phyloP scores from a whole-genome alignment of 2,888 invertebrate species.

The Pollenia labialis region DNA sequence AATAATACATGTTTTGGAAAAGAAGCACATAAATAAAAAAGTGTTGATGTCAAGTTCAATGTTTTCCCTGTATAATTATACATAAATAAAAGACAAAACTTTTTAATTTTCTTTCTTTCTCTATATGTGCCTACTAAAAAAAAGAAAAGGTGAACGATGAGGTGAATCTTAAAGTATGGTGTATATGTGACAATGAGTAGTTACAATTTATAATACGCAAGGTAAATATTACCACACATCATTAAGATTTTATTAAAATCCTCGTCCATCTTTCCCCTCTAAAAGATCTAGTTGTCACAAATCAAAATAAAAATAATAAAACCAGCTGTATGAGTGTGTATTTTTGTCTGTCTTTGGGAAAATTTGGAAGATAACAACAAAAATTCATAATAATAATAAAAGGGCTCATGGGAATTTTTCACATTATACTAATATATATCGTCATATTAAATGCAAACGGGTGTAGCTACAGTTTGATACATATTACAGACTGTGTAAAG shows the following conservation, averaged over 20 bases:
- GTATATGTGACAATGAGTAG: conserved; percentile 55
- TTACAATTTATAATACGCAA: conserved; percentile 59
- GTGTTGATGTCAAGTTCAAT: conserved; percentile 72
- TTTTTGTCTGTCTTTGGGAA: conserved; percentile 27
- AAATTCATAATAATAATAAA: conserved; percentile 16
- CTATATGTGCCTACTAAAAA: neutral
- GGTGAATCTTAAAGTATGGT: conserved; percentile 16
- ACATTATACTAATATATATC: neutral
- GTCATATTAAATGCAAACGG: no score
- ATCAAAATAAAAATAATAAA: conserved; percentile 8
- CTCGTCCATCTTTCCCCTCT: neutral
- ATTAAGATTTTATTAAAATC: conserved; percentile 11
- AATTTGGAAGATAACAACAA: conserved; percentile 27
- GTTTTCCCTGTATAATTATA: conserved; percentile 47
- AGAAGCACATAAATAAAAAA: conserved; percentile 16
- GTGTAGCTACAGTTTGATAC: no score
- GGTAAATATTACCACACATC: conserved; percentile 64
- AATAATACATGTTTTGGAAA: conserved; percentile 39
- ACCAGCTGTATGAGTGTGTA: conserved; percentile 16
- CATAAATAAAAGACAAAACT: neutral
- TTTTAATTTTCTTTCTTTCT: neutral
- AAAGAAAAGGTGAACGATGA: conserved; percentile 7
- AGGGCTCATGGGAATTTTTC: conserved; percentile 31
- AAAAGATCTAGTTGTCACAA: conserved; percentile 1
- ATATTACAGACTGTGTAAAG: no score